These are phyloP conservation scores for Rhadinocentrus ornatus DNA, from an alignment of 2,797 vertebrate genomes.

Conservation along the genomic window DNA sequence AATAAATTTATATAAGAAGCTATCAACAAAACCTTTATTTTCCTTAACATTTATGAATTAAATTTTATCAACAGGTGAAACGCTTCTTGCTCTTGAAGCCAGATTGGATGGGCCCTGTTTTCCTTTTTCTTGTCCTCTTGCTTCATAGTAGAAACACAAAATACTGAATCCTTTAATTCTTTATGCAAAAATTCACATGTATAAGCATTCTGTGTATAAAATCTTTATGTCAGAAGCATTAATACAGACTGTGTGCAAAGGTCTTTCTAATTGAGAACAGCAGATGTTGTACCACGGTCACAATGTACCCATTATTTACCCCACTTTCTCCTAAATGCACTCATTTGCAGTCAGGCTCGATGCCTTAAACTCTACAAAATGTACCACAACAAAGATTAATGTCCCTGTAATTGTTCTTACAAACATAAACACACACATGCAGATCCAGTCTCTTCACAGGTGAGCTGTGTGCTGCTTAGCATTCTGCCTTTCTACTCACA, in stretches of 20 bases:
- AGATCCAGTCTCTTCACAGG: conserved; percentile 28
- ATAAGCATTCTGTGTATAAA: not conserved
- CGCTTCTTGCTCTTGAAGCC: not conserved
- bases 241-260: not conserved
- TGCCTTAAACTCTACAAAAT: conserved; percentile 20
- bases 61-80: not conserved
- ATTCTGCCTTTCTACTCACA: conserved; percentile 42
- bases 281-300: not conserved
- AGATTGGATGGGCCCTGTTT: not conserved
- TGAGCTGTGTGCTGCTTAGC: conserved; percentile 47
- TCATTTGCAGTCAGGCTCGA: conserved; percentile 10
- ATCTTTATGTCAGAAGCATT: not conserved
- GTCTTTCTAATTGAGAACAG: conserved; percentile 1
- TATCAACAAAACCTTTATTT: not conserved
- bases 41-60: not conserved
- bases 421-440: conserved; percentile 2
- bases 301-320: conserved; percentile 5
- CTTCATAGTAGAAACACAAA: not conserved
- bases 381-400: conserved; percentile 8
- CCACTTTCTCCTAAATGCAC: conserved; percentile 1
- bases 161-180: too few species aligned
- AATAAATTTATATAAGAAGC: not conserved
- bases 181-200: not conserved
- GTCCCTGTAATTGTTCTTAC: conserved; percentile 6
- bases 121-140: not conserved